Conservation (phyloP, 2,113 vertebrate genomes). For the Stomatorhinus ivindoensis region DNA sequence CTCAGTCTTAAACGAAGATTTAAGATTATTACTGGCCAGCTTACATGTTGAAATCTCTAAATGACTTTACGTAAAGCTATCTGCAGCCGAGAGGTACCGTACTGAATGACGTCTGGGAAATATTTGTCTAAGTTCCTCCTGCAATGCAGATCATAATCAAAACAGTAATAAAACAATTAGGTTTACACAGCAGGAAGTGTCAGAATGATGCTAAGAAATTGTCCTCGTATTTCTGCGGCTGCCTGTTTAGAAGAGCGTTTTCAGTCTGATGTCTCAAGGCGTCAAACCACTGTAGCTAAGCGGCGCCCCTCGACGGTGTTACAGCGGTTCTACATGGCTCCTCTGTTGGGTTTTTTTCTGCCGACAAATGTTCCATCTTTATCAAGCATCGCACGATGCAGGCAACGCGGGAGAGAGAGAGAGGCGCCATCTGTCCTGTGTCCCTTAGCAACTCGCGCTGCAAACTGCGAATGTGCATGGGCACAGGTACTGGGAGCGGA, state of each 20-base stretch:
- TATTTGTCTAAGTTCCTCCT: not conserved
- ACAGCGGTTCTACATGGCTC: no score
- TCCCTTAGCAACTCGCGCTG: not conserved
- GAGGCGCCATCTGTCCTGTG: not conserved
- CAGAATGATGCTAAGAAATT: not conserved
- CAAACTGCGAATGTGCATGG: not conserved
- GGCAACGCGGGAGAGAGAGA: not conserved
- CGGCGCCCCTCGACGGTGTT: no score
- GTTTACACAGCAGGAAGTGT: not conserved
- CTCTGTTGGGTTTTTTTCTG: not conserved
- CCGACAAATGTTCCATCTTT: conserved; percentile 9
- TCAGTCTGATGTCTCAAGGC: not conserved
- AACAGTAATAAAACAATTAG: not conserved
- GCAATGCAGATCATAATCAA: not conserved
- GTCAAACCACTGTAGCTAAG: not conserved
- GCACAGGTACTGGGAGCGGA: not conserved
- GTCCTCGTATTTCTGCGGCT: not conserved
- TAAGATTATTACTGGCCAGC: not conserved
- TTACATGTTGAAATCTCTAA: not conserved
- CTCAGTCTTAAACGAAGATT: not conserved
- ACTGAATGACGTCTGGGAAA: not conserved
- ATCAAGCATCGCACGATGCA: not conserved
- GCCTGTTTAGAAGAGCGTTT: not conserved
- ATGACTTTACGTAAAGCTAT: no score
- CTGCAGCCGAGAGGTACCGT: not conserved